Evolutionary conservation across 2,888 invertebrate genomes (phyloP).

Genomic region (Adelphocoris suturalis): DNA sequence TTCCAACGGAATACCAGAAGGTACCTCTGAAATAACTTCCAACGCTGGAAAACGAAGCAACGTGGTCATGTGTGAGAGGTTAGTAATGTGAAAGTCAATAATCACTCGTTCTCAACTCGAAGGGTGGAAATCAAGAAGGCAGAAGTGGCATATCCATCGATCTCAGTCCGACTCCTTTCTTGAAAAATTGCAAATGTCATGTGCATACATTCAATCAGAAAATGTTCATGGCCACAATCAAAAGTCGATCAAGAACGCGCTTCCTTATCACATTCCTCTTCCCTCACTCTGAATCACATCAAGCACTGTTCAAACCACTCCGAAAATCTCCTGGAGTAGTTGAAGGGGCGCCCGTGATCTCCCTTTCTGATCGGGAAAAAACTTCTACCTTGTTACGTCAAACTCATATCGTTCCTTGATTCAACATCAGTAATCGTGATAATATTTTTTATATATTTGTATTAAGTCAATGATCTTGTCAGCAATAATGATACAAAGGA

Average conservation of each 20-base stretch:
- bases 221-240: conserved; percentile 65
- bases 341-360: background rate
- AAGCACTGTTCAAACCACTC: conserved; percentile 4
- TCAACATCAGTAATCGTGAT: background rate
- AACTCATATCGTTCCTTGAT: background rate
- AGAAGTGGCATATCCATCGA: conserved; percentile 23
- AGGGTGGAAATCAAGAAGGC: conserved; percentile 37
- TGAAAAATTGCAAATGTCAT: conserved; percentile 65
- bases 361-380: background rate
- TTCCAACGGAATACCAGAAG: background rate
- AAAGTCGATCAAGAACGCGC: conserved; percentile 67
- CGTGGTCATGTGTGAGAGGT: background rate
- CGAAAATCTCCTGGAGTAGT: conserved; percentile 15
- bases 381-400: background rate
- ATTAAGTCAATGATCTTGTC: too few relatives aligned
- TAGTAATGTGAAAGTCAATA: conserved; percentile 60
- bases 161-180: background rate
- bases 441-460: too few relatives aligned
- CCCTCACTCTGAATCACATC: conserved; percentile 56
- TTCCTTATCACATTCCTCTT: conserved; percentile 62
- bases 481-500: too few relatives aligned
- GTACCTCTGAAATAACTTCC: too few relatives aligned
- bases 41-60: background rate
- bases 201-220: conserved; percentile 68
- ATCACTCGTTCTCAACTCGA: conserved; percentile 41